A percentile compares a stretch with the other conserved stretches of the same genome.
phyloP scores from a whole-genome alignment of 53 echinoderm and acorn worm species.

The Echinometra lucunter region DNA sequence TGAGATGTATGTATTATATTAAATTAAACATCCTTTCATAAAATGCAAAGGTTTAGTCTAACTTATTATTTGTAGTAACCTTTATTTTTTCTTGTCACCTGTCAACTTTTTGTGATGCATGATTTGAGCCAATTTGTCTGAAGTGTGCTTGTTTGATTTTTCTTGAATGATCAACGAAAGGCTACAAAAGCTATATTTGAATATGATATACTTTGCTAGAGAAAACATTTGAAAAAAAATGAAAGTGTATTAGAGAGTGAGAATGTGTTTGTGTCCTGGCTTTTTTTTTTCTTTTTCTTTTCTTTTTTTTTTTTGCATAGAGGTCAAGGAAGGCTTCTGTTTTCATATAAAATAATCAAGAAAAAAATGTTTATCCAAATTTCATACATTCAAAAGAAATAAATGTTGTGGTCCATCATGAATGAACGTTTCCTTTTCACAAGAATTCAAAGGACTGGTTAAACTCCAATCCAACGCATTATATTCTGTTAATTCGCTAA shows the following conservation, averaged over 20 bases:
- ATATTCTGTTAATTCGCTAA: too few relatives aligned
- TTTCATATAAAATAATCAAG: not conserved
- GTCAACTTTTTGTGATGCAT: not conserved
- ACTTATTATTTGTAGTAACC: not conserved
- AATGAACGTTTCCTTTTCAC: too few relatives aligned
- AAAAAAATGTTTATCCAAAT: too few relatives aligned
- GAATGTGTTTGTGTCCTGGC: not conserved
- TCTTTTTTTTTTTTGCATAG: not conserved
- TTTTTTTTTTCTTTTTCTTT: not conserved
- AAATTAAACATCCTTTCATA: slow-evolving; percentile 35
- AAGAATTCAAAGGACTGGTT: too few relatives aligned
- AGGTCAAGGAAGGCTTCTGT: not conserved
- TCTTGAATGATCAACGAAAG: not conserved
- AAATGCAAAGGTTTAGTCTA: not conserved
- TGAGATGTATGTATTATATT: slow-evolving; percentile 52
- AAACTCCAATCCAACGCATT: too few relatives aligned
- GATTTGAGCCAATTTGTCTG: not conserved
- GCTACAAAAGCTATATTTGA: not conserved
- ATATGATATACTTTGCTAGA: too few relatives aligned
- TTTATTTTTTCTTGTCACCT: not conserved
- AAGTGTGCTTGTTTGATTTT: not conserved
- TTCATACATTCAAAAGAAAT: too few relatives aligned
- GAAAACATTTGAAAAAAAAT: too few relatives aligned
- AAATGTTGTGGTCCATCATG: too few relatives aligned
- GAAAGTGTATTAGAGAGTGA: not conserved